Base-by-base conservation (phyloP, 2,888 invertebrate species). In the Empis stercorea region DNA sequence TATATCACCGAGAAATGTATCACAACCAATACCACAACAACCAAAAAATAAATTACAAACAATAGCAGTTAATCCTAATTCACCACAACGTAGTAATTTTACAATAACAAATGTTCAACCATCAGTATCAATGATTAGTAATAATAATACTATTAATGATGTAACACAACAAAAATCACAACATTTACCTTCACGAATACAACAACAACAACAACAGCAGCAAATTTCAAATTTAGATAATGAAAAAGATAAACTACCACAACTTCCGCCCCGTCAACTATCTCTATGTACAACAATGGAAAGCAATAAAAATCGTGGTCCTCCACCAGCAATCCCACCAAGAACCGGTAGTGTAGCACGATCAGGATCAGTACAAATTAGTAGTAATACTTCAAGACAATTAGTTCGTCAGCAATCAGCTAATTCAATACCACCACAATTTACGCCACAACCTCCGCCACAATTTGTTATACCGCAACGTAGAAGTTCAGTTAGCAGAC, bases 291-390 rank as follows among this genome's bases (percentile, higher is more conserved):
- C 0, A 61, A 64, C 1, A 60, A n/a, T n/a, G n/a, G 14, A 20
- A 45, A 51, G 9, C 45, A 23, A 9, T 10, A 65, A 63, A 43
- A 46, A 54, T 3, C 54, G 61, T 1, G 60, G 56, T 1, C 67
- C 67, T 30, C 68, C 70, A 7, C 70, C 70, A n/a, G 68, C 65
- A 3, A 68, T 70, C 55, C 68, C 69, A 20, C 68, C 69, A 3
- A 59, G 69, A 15, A 62, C 62, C 0, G 64, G 65, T 4, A 58
- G 59, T 37, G 60, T 65, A 11, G 58, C 63, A 3, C 59, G 68
- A 38, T 62, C 63, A 43, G 65, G 63, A 4, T 69, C 69, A 0
- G 57, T 69, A 10, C 68, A 68, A 49, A 58, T 59, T 32, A 56
- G 38, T 16, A 30, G 39, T 30, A 43, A 60, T 30, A 49, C 58